Base-by-base conservation (phyloP, 2,113 vertebrate species). In the Nipponia nippon region DNA sequence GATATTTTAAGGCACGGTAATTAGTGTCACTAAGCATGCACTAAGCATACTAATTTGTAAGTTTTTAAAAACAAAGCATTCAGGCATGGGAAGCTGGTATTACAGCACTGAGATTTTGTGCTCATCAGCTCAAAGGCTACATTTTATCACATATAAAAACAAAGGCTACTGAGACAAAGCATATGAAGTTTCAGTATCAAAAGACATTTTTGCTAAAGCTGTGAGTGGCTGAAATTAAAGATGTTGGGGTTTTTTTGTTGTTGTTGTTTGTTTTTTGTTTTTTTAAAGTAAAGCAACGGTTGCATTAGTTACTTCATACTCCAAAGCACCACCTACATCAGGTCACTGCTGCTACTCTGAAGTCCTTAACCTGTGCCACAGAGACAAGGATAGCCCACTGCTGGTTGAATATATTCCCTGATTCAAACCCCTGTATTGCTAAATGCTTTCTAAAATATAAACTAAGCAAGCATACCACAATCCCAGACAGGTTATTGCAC, bases 1-100 rank as follows among this genome's bases (percentile, higher is more conserved):
- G 76, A 14, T 95, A 94, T 56, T 94, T 93, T 78, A 90, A 94
- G 72, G 79, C 71, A 52, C 91, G 87, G 61, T 65, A 95, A 95
- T 95, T 88, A 94, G 86, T 23, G 27, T 56, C 47, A 78, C 71
- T 32, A 84, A 84, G 83, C 9, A 58, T 58, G 81, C 56, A 79
- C 25, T 27, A n/a, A n/a, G 86, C 81, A 96, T 92, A 75, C 55
- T 84, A 67, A 95, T 89, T 42, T 6, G 40, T 56, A 36, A 36
- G 2, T 36, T 87, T 84, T 87, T 52, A 52, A 89, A 94, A 87
- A 62, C 83, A 91, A 89, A 97, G 89, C 53, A 75, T 46, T 69
- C 88, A 79, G 38, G 49, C 69, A 91, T 1, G 50, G 36, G 40
- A 91, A 85, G 30, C 58, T 72, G 46, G 66, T 62, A 72, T 49